Percentiles rank a stretch among this genome's conserved stretches.
Evolutionary conservation across 2,797 vertebrate genomes (phyloP).

Genomic region (Acipenser ruthenus): DNA sequence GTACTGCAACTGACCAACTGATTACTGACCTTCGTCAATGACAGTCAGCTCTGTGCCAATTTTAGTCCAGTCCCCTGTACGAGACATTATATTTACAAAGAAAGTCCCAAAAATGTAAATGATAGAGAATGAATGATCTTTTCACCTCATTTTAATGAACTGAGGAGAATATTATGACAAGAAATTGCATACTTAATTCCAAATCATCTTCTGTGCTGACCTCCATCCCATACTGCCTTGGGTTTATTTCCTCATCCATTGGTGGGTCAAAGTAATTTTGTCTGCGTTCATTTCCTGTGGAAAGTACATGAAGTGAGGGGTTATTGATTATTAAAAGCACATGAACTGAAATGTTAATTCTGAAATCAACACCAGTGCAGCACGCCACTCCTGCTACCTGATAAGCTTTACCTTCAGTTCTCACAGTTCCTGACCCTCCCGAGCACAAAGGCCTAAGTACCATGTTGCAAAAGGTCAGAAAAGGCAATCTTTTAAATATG

Average conservation of each 20-base stretch:
- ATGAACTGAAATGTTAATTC: conserved; percentile 98
- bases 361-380: conserved; percentile 80
- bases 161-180: conserved; percentile 87
- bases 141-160: conserved; percentile 94
- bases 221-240: conserved; percentile 78
- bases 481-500: conserved; percentile 90
- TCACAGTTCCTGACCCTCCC: conserved; percentile 51
- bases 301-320: conserved; percentile 74
- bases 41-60: conserved; percentile 42
- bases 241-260: conserved; percentile 80
- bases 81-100: conserved; percentile 63
- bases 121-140: conserved; percentile 72
- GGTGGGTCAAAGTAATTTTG: conserved; percentile 93
- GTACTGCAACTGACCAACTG: conserved; percentile 53
- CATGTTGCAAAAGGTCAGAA: conserved; percentile 85
- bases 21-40: conserved; percentile 66
- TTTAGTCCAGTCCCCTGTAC: conserved; percentile 31
- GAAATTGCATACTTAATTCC: conserved; percentile 98
- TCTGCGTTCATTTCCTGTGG: conserved; percentile 88
- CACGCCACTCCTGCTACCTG: conserved; percentile 70
- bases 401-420: conserved; percentile 63
- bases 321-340: conserved; percentile 98
- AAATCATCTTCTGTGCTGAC: conserved; percentile 86
- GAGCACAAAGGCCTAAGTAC: conserved; percentile 88
- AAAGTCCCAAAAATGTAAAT: conserved; percentile 44